phyloP scores from a whole-genome alignment of 2,888 invertebrate species.

The Pyrrhosoma nymphula region DNA sequence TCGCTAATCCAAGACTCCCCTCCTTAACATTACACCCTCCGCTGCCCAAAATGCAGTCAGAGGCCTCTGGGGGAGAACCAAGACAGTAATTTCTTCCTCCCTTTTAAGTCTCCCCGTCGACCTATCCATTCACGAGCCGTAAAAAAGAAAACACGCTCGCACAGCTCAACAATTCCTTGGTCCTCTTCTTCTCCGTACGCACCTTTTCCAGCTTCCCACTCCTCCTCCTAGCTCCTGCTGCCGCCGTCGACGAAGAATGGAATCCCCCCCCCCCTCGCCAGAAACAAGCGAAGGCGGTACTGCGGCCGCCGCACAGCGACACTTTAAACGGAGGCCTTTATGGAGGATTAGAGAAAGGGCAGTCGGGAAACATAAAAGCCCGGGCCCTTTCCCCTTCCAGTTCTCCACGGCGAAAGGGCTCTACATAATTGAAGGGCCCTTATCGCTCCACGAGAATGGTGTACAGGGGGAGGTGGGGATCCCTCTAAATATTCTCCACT shows the following conservation, averaged over 20 bases:
- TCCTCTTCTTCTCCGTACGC: neutral
- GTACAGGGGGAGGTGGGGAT: neutral
- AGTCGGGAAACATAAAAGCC: neutral
- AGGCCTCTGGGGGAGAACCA: no score
- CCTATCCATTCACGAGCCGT: neutral
- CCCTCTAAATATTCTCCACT: no score
- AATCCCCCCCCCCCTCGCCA: no score
- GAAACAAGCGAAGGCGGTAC: no score
- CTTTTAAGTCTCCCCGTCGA: neutral
- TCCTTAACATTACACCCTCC: no score
- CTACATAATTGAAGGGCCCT: conserved; percentile 1
- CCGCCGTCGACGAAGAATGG: no score
- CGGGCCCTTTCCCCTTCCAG: neutral
- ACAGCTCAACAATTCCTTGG: neutral
- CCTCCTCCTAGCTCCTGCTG: no score
- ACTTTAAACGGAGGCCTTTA: neutral
- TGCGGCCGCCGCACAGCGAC: neutral
- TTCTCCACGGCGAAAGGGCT: neutral
- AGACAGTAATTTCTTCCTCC: neutral
- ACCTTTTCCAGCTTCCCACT: neutral
- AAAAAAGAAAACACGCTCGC: neutral
- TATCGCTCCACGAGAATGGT: neutral
- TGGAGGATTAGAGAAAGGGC: neutral
- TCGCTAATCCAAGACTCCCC: no score
- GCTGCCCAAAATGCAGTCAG: no score